Base-by-base conservation (phyloP, 2,113 vertebrate species). In the Ramphastos sulfuratus region DNA sequence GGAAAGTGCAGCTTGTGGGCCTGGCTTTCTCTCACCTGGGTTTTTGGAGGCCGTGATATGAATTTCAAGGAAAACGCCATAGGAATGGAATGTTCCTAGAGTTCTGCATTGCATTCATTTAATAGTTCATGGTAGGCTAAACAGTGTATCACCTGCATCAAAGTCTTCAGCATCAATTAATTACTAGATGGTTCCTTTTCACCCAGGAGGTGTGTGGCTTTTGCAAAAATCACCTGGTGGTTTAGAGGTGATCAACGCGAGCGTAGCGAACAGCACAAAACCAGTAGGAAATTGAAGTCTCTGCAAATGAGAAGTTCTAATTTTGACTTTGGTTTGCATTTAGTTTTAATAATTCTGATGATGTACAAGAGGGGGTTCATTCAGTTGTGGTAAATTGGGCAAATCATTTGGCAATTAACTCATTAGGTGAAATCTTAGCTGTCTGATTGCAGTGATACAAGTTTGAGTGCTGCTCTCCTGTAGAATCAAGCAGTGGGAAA, bases 261-360 rank as follows among this genome's bases (percentile, higher is more conserved):
- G 91, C n/a, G 23, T 5, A 64, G 18, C 44, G 74, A 94, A 60
- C 50, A 94, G 87, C 71, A 52, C 90, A 89, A 94, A 95, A 48
- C 92, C 91, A 81, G 23, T 90, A 86, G 8, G 21, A 79, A 94
- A 95, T 14, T 55, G 89, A 95, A 84, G 60, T 27, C 64, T 37
- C 17, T 60, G 4, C 12, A 23, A 82, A 80, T 46, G 10, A 70
- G 14, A 10, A 35, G 33, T 58, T 61, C 63, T 58, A 27, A 87
- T 72, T 84, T n/a, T 61, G 87, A 24, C 14, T 21, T 25, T 39
- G 2, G 12, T 71, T 91, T 74, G 82, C 60, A n/a, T 81, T 55
- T 39, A 61, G 6, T 59, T 46, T 28, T 50, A 46, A 48, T 50
- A 23, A 23, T 58, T 39, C 4, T 21, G 39, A 18, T 33, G 17